Base-by-base conservation (phyloP, 2,113 vertebrate species). In the Petaurus breviceps region DNA sequence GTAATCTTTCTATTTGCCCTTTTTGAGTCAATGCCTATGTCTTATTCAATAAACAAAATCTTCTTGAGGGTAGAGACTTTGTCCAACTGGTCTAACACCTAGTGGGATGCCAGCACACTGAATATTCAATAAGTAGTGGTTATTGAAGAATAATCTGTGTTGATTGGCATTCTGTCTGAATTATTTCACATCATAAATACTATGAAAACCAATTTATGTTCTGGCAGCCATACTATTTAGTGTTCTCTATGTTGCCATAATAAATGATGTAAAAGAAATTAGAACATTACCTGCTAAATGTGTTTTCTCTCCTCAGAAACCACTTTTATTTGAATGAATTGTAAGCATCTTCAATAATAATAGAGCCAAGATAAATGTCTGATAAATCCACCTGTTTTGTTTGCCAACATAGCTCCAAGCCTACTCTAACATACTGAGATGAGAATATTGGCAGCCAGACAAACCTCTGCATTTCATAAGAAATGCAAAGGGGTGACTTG, bases 261-360 rank as follows among this genome's bases (percentile, higher is more conserved):
- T 55, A 92, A 93, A 89, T 61, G 96, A 52, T 97, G 16, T 2
- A 92, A 16, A 28, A 31, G 77, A 96, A 96, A 93, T 55, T 26
- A 89, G 93, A 90, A 91, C 92, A 97, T 94, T 96, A 92, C 43
- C 68, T 94, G 19, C 52, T 94, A 94, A 96, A 61, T 91, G 68
- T 49, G 9, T 24, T 22, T 5, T 25, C 51, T 94, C 28, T 91
- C 11, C 47, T 2, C 47, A 25, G 47, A 49, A 93, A 91, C 68
- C 91, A 49, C 43, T 57, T 97, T 26, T 43, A 28, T 84, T 84
- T 84, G 68, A 84, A 84, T 77, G 94, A 95, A 95, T 12, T 1
- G 61, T 10, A 24, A 2, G 28, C 8, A 26, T 95, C 89, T 57
- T 93, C 95, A 97, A 94, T 77, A 90, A 3, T 54, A 96, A 61